Base-by-base conservation (phyloP, 2,888 invertebrate genomes). In the Chromoteleia sp. region DNA sequence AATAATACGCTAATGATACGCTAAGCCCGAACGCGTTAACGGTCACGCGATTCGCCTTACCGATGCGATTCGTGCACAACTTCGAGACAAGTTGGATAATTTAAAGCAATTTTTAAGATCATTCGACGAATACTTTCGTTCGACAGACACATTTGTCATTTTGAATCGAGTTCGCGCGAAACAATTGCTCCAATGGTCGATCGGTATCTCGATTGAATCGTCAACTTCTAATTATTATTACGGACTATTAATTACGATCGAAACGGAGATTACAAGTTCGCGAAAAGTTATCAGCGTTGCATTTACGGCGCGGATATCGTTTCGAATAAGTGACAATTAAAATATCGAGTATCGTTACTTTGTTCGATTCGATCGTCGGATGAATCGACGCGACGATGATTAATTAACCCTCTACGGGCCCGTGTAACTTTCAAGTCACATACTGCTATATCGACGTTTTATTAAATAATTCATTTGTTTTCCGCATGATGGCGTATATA, bases 21-120 rank as follows among this genome's bases (percentile, higher is more conserved):
- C 50, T n/a, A 48, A 33, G 43, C 73, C 63, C 63, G 73, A 74
- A 74, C 73, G 41, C 54, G 63, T 74, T 63, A 74, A 73, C 39
- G 54, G 73, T 74, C 73, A 74, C 73, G 73, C 73, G 43, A 74
- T 74, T 45, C 45, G 21, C 45, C 52, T 59, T 29, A 50, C 68
- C 7, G 17, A 14, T n/a, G 52, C 59, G 61, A 71, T 71, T 71
- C 59, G 61, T 71, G 61, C 21, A 41, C 41, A 50, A 61, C 50
- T 41, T n/a, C 17, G 14, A 52, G 45, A 71, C 59, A 52, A 39
- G 50, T 61, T 41, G 36, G 30, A 71, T 48, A 33, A 71, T 61
- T 71, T 50, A 7, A 15, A 39, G 17, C 25, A 25, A 6, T 41
- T 61, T 52, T 73, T 43, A 2, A n/a, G 2, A 30, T 14, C 36